Base-by-base conservation (phyloP, 2,888 invertebrate species). In the Drosophila tripunctata region DNA sequence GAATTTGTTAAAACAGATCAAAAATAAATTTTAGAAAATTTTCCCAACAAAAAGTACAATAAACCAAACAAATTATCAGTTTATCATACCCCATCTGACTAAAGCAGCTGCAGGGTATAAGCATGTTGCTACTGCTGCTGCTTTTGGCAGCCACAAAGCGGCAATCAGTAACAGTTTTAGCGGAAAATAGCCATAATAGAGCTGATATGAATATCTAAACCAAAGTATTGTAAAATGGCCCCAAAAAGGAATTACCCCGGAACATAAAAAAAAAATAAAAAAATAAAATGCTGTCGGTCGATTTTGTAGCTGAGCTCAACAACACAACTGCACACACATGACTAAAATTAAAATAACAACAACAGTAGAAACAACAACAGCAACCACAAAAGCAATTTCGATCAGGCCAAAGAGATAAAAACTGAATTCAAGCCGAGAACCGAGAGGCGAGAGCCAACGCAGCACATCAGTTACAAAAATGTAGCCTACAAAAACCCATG, bases 301-400 rank as follows among this genome's bases (percentile, higher is more conserved):
- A 35, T 38, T 56, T 15, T 51, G 38, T 30, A 22, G 21, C 22
- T 30, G 33, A 69, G 57, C 48, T 24, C 24, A n/a, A n/a, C n/a
- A n/a, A n/a, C n/a, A 8, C 84, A 61, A 63, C 65, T 78, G 81
- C 84, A 88, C 82, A 88, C 82, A 83, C 88, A 88, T 87, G 87
- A 63, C 54, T 63, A 55, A 80, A 87, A 88, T 74, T 84, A 80
- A 80, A 87, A 79, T 66, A 70, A 63, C 74, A 86, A 68, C 78
- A 87, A 57, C 52, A 80, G 58, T 62, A 71, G 45, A 70, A 66
- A 57, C 54, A 70, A 17, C 48, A 22, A 19, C n/a, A 50, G 10
- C 35, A 88, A 88, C 86, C 86, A 78, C 88, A 88, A 88, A 88
- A 87, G 84, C 88, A 84, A 84, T 84, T 84, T 84, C 88, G 88